These are phyloP conservation scores for Thecocarcelia acutangulata DNA, from an alignment of 2,888 invertebrate genomes.

Conservation along the genomic window DNA sequence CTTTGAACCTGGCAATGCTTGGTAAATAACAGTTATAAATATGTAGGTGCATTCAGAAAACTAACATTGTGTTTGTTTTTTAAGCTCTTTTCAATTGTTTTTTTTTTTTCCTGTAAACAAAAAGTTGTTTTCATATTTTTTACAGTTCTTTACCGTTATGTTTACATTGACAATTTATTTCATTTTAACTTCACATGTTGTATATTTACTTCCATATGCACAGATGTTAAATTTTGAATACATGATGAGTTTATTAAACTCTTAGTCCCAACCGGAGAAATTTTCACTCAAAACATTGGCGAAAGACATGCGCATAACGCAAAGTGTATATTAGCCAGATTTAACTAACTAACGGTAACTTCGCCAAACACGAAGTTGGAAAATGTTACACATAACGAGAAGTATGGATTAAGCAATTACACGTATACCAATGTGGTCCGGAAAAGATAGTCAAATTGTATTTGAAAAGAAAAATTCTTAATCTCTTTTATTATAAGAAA, in stretches of 20 bases:
- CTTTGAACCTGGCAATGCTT: too few species aligned
- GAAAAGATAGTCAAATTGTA: constrained; percentile 28
- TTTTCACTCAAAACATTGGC: constrained; percentile 63
- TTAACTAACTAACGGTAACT: constrained; percentile 63
- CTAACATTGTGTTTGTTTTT: too few species aligned
- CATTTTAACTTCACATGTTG: too few species aligned
- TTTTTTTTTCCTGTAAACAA: background rate
- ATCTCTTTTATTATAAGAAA: constrained; percentile 30
- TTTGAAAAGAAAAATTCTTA: constrained; percentile 25
- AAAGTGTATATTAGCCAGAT: constrained; percentile 36
- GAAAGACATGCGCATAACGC: constrained; percentile 53
- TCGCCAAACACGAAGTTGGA: constrained; percentile 66
- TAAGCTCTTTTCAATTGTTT: background rate
- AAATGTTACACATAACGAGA: constrained; percentile 68
- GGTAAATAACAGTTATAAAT: too few species aligned
- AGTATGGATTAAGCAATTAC: constrained; percentile 66
- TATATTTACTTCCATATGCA: background rate
- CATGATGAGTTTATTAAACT: constrained; percentile 66
- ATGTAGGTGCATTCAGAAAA: too few species aligned
- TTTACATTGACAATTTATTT: too few species aligned
- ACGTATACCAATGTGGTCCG: constrained; percentile 52
- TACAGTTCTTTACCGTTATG: too few species aligned
- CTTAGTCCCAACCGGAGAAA: constrained; percentile 61
- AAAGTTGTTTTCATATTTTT: constrained; percentile 7
- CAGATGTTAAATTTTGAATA: constrained; percentile 14